phyloP scores from a whole-genome alignment of 2,888 invertebrate species.

The Drosophila prolongata region DNA sequence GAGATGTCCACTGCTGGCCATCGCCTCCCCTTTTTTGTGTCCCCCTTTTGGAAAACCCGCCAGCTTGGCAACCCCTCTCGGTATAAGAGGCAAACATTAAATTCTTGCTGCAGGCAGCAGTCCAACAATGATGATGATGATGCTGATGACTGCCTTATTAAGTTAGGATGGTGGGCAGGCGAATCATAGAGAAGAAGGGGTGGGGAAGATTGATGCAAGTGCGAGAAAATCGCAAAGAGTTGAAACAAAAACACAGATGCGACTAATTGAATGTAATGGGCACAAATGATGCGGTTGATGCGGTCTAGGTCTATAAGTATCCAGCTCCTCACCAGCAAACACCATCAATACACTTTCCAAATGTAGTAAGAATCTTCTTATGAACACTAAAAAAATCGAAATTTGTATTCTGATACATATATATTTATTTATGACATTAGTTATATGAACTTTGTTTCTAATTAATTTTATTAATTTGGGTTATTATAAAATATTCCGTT shows the following conservation, averaged over 20 bases:
- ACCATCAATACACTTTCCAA: conserved; percentile 6
- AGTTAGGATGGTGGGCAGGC: conserved; percentile 27
- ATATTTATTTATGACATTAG: too few relatives aligned
- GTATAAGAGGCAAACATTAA: conserved; percentile 28
- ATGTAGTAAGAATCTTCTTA: not conserved
- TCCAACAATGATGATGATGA: conserved; percentile 19
- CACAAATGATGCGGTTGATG: conserved; percentile 66
- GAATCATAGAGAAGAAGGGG: not conserved
- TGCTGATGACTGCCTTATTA: conserved; percentile 50
- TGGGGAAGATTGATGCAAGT: conserved; percentile 44
- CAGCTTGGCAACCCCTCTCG: conserved; percentile 9
- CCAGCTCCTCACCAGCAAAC: conserved; percentile 16
- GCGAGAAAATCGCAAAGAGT: conserved; percentile 59
- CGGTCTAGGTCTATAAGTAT: conserved; percentile 40
- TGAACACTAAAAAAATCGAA: too few relatives aligned
- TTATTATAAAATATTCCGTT: too few relatives aligned
- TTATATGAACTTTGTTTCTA: too few relatives aligned
- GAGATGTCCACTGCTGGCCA: conserved; percentile 14
- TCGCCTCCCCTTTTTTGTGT: not conserved
- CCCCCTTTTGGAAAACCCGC: conserved; percentile 2
- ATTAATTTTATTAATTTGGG: too few relatives aligned
- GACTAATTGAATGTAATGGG: conserved; percentile 77
- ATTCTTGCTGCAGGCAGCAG: conserved; percentile 38
- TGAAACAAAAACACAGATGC: conserved; percentile 59
- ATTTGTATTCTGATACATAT: too few relatives aligned